Conservation (phyloP, 1,140 invertebrate genomes). For the Zaprionus davidi region DNA sequence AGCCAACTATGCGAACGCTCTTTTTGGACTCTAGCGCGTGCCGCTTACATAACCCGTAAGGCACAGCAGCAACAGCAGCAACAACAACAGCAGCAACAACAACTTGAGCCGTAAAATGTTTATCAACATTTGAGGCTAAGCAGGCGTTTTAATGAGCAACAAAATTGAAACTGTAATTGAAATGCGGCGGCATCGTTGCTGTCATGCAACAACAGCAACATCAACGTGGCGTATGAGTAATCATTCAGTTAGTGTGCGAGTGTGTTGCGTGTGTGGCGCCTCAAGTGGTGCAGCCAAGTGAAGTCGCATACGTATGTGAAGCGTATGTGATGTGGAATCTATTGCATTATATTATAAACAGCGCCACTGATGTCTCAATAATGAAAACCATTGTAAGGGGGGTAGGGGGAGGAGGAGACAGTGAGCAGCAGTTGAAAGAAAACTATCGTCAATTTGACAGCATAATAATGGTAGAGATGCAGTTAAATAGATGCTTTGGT, state of each 20-base stretch:
- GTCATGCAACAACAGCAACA: slow-evolving; percentile 20
- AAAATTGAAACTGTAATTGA: slow-evolving; percentile 77
- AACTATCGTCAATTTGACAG: not conserved
- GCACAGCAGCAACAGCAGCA: not conserved
- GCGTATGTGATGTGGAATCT: slow-evolving; percentile 21
- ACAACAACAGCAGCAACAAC: slow-evolving; percentile 17
- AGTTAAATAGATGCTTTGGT: not conserved
- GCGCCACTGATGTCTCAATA: slow-evolving; percentile 36
- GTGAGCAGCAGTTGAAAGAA: not conserved
- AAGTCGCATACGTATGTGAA: slow-evolving; percentile 15
- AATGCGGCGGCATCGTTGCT: slow-evolving; percentile 45
- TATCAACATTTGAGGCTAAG: slow-evolving; percentile 65
- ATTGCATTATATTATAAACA: slow-evolving; percentile 34
- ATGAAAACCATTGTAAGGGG: not conserved
- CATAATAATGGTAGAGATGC: not conserved
- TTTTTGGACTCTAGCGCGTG: slow-evolving; percentile 63
- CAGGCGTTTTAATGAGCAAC: slow-evolving; percentile 72
- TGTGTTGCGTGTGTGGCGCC: slow-evolving; percentile 15
- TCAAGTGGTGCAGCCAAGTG: slow-evolving; percentile 26
- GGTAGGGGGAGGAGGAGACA: not conserved
- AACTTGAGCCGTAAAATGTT: slow-evolving; percentile 58
- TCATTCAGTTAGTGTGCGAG: slow-evolving; percentile 2
- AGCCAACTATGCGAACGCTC: slow-evolving; percentile 19
- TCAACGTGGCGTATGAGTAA: slow-evolving; percentile 46
- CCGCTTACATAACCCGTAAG: slow-evolving; percentile 62